These are phyloP conservation scores for Autographa pulchrina DNA, from an alignment of 2,888 invertebrate species.

Conservation along the genomic window DNA sequence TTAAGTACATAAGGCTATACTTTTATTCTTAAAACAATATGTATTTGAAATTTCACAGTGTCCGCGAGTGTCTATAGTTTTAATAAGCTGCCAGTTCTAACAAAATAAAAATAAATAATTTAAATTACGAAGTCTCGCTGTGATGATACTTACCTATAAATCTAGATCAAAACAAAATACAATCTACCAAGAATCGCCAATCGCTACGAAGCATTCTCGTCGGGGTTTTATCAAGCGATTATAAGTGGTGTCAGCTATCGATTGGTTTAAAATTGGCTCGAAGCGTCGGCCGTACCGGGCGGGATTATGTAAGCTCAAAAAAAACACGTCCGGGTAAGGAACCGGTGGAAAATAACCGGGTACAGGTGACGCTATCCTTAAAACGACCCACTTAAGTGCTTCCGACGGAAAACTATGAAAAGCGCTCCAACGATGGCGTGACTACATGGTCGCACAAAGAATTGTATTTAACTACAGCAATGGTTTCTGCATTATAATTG, in stretches of 20 bases:
- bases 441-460: neutral
- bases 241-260: conserved; percentile 59
- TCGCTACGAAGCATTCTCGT: neutral
- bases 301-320: conserved; percentile 58
- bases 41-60: neutral
- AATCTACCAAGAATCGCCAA: conserved; percentile 5
- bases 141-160: neutral
- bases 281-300: conserved; percentile 51
- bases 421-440: conserved; percentile 16
- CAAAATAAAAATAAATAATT: neutral
- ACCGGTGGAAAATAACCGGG: conserved; percentile 55
- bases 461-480: neutral
- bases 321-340: conserved; percentile 53
- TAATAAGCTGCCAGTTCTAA: neutral
- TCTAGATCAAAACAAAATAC: neutral
- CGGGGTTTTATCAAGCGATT: conserved; percentile 37
- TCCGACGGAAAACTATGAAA: conserved; percentile 37
- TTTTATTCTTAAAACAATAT: neutral
- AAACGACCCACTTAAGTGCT: conserved; percentile 49
- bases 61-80: neutral
- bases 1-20: neutral
- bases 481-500: neutral
- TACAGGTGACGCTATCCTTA: conserved; percentile 54
- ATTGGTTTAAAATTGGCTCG: conserved; percentile 65
- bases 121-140: neutral